Conservation (phyloP, 2,888 invertebrate genomes). For the Bembecia ichneumoniformis region DNA sequence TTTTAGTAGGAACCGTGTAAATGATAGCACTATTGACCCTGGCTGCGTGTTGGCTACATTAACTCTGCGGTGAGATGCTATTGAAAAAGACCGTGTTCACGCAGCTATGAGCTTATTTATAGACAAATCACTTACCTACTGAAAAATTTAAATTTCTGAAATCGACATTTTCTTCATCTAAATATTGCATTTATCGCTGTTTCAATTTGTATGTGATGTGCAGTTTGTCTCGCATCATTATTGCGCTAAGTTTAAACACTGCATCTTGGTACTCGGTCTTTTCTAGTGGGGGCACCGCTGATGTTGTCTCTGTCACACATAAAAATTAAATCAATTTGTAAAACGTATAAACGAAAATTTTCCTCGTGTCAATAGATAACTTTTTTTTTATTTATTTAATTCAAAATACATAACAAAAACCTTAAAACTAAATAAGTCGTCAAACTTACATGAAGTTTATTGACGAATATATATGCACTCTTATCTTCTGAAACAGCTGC, state of each 20-base stretch:
- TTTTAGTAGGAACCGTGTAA: conserved; percentile 1
- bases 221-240: conserved; percentile 74
- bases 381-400: no score
- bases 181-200: background rate
- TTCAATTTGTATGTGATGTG: conserved; percentile 32
- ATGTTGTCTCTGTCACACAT: conserved; percentile 39
- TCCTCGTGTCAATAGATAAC: no score
- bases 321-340: background rate
- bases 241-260: conserved; percentile 72
- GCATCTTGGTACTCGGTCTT: conserved; percentile 76
- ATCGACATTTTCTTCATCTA: no score
- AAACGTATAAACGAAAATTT: no score
- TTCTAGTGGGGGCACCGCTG: conserved; percentile 59
- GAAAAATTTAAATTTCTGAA: no score
- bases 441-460: no score
- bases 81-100: background rate
- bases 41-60: background rate
- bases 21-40: background rate
- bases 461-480: no score
- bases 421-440: no score
- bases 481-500: no score
- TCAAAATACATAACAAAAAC: no score
- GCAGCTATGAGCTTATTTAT: no score
- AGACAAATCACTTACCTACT: no score
- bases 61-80: background rate